Conservation (phyloP, 1,140 invertebrate genomes). For the Lamellibrachia luymesi region DNA sequence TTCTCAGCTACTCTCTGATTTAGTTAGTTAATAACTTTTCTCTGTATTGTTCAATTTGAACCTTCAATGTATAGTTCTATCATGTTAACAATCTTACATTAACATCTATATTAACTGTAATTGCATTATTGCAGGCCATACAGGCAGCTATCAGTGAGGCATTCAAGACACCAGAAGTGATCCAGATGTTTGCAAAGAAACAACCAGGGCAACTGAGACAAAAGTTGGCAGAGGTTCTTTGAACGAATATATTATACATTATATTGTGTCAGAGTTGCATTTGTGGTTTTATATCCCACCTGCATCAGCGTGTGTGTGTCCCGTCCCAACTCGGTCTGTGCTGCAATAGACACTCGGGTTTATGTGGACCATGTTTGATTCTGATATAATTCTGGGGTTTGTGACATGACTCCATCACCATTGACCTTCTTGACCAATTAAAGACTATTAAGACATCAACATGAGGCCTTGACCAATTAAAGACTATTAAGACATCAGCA, state of each 20-base stretch:
- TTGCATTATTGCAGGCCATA: conserved; percentile 65
- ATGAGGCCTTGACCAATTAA: no score
- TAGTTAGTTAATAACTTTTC: background rate
- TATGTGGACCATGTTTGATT: background rate
- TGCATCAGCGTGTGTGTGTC: background rate
- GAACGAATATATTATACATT: background rate
- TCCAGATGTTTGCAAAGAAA: conserved; percentile 73
- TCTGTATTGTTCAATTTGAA: background rate
- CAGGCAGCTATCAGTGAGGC: conserved; percentile 75
- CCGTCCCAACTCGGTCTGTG: background rate
- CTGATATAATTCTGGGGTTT: background rate
- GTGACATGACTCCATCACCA: background rate
- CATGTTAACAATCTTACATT: background rate
- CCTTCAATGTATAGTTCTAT: background rate
- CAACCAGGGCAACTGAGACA: conserved; percentile 71
- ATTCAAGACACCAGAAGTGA: conserved; percentile 77
- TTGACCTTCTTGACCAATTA: no score
- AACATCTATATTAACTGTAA: conserved; percentile 7
- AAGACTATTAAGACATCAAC: no score
- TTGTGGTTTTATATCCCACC: background rate
- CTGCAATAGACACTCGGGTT: background rate
- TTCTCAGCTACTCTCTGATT: background rate
- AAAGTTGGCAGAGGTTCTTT: conserved; percentile 59
- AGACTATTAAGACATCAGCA: no score
- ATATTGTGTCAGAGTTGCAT: background rate